Evolutionary conservation across 2,113 vertebrate species (phyloP).

Genomic region (Tapirus terrestris): DNA sequence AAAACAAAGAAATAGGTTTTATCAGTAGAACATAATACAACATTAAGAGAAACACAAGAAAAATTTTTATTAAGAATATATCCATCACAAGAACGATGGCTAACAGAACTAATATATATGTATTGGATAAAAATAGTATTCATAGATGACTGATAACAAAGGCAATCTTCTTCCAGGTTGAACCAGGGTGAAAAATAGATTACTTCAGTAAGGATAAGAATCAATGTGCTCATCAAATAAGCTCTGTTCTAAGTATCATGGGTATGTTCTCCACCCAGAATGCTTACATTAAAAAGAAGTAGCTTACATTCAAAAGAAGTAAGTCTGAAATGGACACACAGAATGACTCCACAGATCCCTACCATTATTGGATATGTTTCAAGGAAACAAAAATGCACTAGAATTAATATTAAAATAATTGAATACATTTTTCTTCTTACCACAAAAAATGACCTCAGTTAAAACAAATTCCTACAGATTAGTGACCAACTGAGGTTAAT

Average conservation of each 20-base stretch:
- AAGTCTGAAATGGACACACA: not conserved
- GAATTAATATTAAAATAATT: constrained; percentile 66
- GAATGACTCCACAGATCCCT: not conserved
- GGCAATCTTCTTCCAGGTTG: not conserved
- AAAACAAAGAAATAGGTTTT: constrained; percentile 39
- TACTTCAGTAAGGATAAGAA: not conserved
- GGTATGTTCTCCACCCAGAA: not conserved
- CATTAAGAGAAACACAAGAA: constrained; percentile 39
- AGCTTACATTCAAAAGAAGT: not conserved
- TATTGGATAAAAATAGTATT: constrained; percentile 37
- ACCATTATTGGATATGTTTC: constrained; percentile 24
- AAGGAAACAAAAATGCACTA: constrained; percentile 38
- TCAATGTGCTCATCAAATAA: not conserved
- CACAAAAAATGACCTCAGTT: constrained; percentile 68
- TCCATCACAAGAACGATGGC: not conserved
- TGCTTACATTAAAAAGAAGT: not conserved
- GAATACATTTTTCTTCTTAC: constrained; percentile 66
- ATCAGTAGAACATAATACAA: not conserved
- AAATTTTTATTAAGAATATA: constrained; percentile 56
- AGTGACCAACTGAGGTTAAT: constrained; percentile 84
- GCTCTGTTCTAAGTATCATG: not conserved
- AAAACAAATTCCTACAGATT: constrained; percentile 81
- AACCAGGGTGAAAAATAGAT: not conserved
- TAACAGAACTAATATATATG: not conserved
- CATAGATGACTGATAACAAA: constrained; percentile 59